Conservation (phyloP, 2,113 vertebrate species). For the Chaetodon trifascialis region DNA sequence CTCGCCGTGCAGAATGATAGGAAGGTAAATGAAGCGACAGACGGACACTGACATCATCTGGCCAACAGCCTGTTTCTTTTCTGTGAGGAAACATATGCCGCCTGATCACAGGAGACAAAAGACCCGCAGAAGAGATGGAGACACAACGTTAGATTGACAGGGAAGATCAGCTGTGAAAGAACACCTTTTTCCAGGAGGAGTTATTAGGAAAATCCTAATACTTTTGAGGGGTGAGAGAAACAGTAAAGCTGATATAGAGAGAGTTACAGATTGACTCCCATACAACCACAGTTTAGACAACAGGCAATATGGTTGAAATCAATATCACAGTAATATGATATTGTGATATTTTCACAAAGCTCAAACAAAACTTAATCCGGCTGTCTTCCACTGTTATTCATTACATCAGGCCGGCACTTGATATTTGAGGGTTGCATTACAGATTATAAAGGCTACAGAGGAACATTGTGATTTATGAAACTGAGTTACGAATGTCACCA, state of each 20-base stretch:
- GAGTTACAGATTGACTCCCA: not conserved
- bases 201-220: conserved; percentile 24
- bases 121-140: conserved; percentile 30
- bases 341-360: not conserved
- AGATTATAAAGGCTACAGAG: no score
- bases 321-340: not conserved
- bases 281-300: not conserved
- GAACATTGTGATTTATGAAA: no score
- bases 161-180: not conserved
- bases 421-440: no score
- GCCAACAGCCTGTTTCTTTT: conserved; percentile 46
- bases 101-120: conserved; percentile 60
- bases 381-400: not conserved
- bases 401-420: not conserved
- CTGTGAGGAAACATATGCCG: conserved; percentile 51
- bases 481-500: no score
- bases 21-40: conserved; percentile 53
- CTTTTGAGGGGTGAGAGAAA: conserved; percentile 1
- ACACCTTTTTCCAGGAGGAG: not conserved
- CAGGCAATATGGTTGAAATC: not conserved
- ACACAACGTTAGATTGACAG: not conserved
- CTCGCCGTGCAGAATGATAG: not conserved
- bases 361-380: not conserved
- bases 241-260: not conserved
- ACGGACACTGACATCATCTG: conserved; percentile 72